Percentiles rank a stretch among this genome's conserved stretches.
These are phyloP conservation scores for Cephus nigrinus DNA, from an alignment of 2,888 invertebrate species.

Conservation along the genomic window DNA sequence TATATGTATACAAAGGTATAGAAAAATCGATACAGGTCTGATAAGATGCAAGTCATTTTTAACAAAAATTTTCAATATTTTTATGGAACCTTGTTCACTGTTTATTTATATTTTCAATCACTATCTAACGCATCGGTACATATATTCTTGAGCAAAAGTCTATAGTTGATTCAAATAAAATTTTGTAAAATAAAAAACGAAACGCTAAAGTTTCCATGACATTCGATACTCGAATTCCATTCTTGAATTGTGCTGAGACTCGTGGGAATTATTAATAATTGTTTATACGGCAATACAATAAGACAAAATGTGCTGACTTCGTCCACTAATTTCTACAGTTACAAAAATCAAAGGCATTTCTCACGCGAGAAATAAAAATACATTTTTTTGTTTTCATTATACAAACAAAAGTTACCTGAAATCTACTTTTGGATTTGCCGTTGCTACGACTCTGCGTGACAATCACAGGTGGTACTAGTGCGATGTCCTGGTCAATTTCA, in stretches of 20 bases:
- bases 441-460: conserved; percentile 6
- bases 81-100: too few relatives aligned
- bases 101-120: too few relatives aligned
- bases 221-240: not conserved
- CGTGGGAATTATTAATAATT: not conserved
- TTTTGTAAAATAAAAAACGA: too few relatives aligned
- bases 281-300: not conserved
- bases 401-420: conserved; percentile 5
- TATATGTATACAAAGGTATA: too few relatives aligned
- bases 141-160: too few relatives aligned
- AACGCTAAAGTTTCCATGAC: too few relatives aligned
- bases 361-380: too few relatives aligned
- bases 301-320: not conserved
- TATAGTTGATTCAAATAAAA: too few relatives aligned
- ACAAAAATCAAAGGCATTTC: not conserved
- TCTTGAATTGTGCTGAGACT: not conserved
- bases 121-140: too few relatives aligned
- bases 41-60: too few relatives aligned
- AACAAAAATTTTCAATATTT: not conserved
- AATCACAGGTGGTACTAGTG: conserved; percentile 13
- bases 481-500: conserved; percentile 17
- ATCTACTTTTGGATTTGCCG: conserved; percentile 12
- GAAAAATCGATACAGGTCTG: too few relatives aligned
- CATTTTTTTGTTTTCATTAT: too few relatives aligned
- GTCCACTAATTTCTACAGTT: not conserved